Evolutionary conservation across 1,140 invertebrate species (phyloP).

Genomic region (Caenorhabditis inopinata): DNA sequence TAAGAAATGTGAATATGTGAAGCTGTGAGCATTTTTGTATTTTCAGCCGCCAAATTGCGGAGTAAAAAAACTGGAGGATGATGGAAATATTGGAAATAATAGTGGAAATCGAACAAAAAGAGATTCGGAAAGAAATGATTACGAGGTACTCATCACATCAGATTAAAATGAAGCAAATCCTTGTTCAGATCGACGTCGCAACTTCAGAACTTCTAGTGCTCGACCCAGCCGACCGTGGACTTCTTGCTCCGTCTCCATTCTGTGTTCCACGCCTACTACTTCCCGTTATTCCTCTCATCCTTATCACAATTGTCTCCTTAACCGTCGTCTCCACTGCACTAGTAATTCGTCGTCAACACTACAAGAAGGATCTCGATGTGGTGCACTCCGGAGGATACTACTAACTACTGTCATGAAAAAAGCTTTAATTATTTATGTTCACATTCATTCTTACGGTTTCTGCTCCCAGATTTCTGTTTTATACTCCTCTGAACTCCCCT

Average conservation of each 20-base stretch:
- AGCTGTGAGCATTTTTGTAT: background rate
- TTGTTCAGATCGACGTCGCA: conserved; percentile 55
- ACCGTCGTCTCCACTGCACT: conserved; percentile 5
- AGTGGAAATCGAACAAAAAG: background rate
- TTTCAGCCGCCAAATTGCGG: conserved; percentile 57
- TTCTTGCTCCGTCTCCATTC: conserved; percentile 38
- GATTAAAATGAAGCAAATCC: conserved; percentile 1
- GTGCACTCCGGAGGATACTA: background rate
- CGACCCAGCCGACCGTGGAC: conserved; percentile 46
- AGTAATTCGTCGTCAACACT: background rate
- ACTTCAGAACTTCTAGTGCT: conserved; percentile 52
- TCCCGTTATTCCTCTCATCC: background rate
- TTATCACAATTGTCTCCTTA: background rate
- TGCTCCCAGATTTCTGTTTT: background rate
- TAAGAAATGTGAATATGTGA: conserved; percentile 31
- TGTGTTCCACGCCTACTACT: conserved; percentile 38
- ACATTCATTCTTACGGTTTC: background rate
- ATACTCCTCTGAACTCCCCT: background rate
- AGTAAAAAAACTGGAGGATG: background rate
- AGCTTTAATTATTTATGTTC: conserved; percentile 15
- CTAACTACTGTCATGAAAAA: too few relatives aligned
- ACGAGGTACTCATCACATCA: background rate
- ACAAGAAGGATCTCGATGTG: conserved; percentile 7
- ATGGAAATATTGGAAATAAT: background rate
- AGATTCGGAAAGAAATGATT: background rate